Evolutionary conservation across 2,888 invertebrate genomes (phyloP).

Genomic region (Brenthis hecate): DNA sequence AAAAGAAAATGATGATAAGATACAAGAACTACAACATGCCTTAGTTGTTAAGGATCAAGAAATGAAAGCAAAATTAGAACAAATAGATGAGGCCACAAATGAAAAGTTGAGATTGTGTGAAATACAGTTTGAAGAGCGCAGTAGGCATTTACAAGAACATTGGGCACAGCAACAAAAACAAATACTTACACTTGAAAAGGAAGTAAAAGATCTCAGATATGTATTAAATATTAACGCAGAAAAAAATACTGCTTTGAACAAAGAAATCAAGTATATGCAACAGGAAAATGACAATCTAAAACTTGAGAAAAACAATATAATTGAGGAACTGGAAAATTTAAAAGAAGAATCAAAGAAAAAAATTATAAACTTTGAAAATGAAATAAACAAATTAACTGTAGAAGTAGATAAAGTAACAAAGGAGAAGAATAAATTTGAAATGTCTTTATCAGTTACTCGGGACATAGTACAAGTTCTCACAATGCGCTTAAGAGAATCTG

Average conservation of each 20-base stretch:
- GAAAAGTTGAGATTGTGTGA: constrained; percentile 75
- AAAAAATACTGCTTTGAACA: constrained; percentile 55
- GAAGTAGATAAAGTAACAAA: constrained; percentile 70
- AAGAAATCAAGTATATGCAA: constrained; percentile 58
- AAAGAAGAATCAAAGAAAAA: constrained; percentile 67
- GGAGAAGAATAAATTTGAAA: constrained; percentile 81
- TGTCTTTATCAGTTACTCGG: constrained; percentile 82
- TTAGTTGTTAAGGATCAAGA: constrained; percentile 63
- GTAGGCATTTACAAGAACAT: constrained; percentile 64
- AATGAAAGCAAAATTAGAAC: constrained; percentile 75
- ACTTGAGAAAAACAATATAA: constrained; percentile 54
- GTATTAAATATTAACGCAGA: constrained; percentile 58
- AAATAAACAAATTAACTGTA: constrained; percentile 67
- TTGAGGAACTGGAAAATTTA: constrained; percentile 57
- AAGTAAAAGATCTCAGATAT: constrained; percentile 63
- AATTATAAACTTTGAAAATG: constrained; percentile 68
- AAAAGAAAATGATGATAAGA: constrained; percentile 64
- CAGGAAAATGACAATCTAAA: constrained; percentile 57
- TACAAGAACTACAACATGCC: constrained; percentile 63
- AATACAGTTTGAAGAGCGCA: constrained; percentile 76
- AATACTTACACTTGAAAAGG: constrained; percentile 61
- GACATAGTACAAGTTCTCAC: constrained; percentile 83
- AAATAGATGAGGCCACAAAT: constrained; percentile 70
- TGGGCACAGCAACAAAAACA: constrained; percentile 63
- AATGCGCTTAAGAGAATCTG: constrained; percentile 81